A percentile compares a stretch with the other conserved stretches of the same genome.
These are phyloP conservation scores for Zaprionus africanus DNA, from an alignment of 1,140 invertebrate genomes.

Conservation along the genomic window DNA sequence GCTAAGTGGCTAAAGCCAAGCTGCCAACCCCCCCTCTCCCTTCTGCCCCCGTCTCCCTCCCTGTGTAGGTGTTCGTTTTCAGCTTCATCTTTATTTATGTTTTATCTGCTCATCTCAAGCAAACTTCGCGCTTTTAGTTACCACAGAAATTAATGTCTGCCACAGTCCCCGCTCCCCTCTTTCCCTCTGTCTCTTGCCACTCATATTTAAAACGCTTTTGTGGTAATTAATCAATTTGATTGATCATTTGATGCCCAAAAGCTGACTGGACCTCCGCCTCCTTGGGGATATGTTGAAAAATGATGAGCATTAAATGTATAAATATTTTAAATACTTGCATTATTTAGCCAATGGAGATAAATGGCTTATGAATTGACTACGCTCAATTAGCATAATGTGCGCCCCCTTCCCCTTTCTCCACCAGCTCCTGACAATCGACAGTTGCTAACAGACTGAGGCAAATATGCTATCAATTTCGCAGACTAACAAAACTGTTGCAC, in stretches of 20 bases:
- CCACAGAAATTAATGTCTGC: conserved; percentile 65
- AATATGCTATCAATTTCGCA: conserved; percentile 14
- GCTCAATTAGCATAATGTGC: conserved; percentile 45
- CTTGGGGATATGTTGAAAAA: conserved; percentile 17
- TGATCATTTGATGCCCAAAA: conserved; percentile 65
- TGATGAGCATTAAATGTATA: conserved; percentile 63
- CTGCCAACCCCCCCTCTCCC: not conserved
- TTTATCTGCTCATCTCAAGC: conserved; percentile 36
- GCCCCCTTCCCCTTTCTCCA: not conserved
- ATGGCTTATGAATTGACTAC: conserved; percentile 53
- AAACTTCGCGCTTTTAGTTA: not conserved
- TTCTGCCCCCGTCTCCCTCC: too few relatives aligned
- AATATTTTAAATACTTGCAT: conserved; percentile 74
- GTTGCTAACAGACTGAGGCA: not conserved
- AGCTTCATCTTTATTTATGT: conserved; percentile 33
- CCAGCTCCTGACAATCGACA: too few relatives aligned
- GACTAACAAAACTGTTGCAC: conserved; percentile 17
- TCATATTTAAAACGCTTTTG: conserved; percentile 70
- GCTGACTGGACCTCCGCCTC: conserved; percentile 28
- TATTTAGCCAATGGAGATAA: conserved; percentile 71
- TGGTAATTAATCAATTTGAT: conserved; percentile 81
- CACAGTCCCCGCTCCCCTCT: too few relatives aligned
- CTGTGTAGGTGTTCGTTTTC: conserved; percentile 12
- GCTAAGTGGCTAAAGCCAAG: conserved; percentile 37
- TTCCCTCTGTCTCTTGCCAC: conserved; percentile 13